Evolutionary conservation across 2,113 vertebrate genomes (phyloP).

Genomic region (Crotalus viridis): DNA sequence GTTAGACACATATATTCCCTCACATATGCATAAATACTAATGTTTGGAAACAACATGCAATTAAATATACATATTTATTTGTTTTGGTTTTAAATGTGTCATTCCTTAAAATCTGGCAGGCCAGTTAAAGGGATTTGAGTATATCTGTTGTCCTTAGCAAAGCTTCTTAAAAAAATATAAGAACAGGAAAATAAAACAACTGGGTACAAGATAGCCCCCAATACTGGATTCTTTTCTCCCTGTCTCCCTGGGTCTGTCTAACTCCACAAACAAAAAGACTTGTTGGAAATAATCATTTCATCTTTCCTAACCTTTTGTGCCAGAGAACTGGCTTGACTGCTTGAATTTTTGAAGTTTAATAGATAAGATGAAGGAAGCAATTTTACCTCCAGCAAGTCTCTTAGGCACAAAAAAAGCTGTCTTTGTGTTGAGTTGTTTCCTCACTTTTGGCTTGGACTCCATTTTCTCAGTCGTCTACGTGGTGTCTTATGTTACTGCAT

Average conservation of each 20-base stretch:
- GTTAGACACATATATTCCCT: not conserved
- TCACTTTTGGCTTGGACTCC: conserved; percentile 40
- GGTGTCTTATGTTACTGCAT: conserved; percentile 45
- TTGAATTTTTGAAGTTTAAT: conserved; percentile 46
- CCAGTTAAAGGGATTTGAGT: not conserved
- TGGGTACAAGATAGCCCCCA: not conserved
- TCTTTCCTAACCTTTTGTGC: conserved; percentile 42
- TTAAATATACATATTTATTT: not conserved
- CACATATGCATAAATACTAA: not conserved
- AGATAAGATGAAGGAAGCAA: conserved; percentile 64
- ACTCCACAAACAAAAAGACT: conserved; percentile 11
- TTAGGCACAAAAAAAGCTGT: conserved; percentile 52
- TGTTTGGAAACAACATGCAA: not conserved
- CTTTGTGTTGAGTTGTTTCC: conserved; percentile 46
- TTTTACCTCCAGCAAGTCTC: conserved; percentile 47
- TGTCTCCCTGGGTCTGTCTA: rapidly evolving
- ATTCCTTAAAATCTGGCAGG: not conserved
- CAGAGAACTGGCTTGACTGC: conserved; percentile 38
- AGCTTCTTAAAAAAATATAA: not conserved
- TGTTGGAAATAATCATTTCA: conserved; percentile 20
- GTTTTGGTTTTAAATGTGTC: not conserved
- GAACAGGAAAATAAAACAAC: conserved; percentile 35
- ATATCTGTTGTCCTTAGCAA: not conserved
- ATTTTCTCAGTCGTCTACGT: conserved; percentile 22
- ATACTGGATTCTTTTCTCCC: not conserved